Evolutionary conservation across 2,888 invertebrate genomes (phyloP).

Genomic region (Pseudococcus jackbeardsleyi): DNA sequence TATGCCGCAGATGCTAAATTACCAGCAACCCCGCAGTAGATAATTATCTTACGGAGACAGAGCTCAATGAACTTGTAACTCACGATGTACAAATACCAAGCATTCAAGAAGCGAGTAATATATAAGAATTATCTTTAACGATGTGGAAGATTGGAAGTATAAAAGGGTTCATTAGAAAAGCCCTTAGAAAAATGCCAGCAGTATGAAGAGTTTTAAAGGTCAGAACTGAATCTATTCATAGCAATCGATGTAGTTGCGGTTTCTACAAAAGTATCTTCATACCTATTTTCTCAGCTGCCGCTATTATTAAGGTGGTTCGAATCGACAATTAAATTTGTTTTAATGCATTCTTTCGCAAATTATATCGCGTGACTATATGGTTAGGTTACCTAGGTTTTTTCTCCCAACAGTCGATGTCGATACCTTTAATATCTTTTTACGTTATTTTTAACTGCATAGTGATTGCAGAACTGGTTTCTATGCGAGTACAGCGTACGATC

Average conservation of each 20-base stretch:
- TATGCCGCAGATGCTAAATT: not conserved
- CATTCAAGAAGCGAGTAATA: not conserved
- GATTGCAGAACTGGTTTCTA: constrained; percentile 37
- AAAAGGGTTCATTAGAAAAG: not conserved
- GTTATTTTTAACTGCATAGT: constrained; percentile 1
- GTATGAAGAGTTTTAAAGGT: not conserved
- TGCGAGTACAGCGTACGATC: not conserved
- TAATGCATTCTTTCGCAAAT: constrained; percentile 21
- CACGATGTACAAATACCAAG: not conserved
- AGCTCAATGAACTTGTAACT: constrained; percentile 27
- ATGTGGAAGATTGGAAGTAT: constrained; percentile 7
- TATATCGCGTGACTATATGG: constrained; percentile 38
- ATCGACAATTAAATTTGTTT: constrained; percentile 9
- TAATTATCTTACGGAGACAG: not conserved
- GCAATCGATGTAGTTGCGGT: not conserved
- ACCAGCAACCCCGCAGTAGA: not conserved
- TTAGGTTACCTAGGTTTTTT: not conserved
- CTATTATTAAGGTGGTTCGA: not conserved
- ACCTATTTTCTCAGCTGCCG: not conserved
- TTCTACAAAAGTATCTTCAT: constrained; percentile 20
- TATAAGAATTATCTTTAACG: not conserved
- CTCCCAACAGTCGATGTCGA: not conserved
- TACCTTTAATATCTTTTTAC: not conserved
- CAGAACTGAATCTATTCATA: not conserved
- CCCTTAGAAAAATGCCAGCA: not conserved